Conservation (phyloP, 2,113 vertebrate species). For the Serinus canaria region DNA sequence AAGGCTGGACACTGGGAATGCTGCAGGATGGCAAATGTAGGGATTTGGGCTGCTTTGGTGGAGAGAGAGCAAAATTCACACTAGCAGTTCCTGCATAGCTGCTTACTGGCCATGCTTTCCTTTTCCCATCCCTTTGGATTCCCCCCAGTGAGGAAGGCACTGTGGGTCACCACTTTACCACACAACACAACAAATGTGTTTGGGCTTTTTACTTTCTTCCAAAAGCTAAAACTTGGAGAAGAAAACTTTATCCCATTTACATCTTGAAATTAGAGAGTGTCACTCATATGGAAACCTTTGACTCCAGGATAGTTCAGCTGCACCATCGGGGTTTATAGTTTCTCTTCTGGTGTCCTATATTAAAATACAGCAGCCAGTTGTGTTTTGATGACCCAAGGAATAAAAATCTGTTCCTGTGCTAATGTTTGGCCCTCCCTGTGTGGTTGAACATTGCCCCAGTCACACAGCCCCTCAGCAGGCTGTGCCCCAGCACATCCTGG, state of each 20-base stretch:
- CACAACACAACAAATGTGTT: background rate
- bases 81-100: background rate
- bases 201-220: background rate
- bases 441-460: background rate
- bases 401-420: background rate
- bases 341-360: background rate
- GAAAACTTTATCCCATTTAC: conserved; percentile 44
- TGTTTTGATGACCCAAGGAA: background rate
- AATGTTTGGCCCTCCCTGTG: background rate
- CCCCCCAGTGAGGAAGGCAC: background rate
- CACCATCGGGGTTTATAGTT: background rate
- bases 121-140: background rate
- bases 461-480: background rate
- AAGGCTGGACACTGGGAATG: background rate
- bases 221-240: conserved; percentile 35
- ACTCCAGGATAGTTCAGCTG: background rate
- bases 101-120: background rate
- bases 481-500: background rate
- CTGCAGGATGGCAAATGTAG: accelerated
- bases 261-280: background rate
- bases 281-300: background rate
- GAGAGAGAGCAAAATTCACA: background rate
- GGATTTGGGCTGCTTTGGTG: background rate
- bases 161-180: background rate
- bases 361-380: background rate